Evolutionary conservation across 2,888 invertebrate species (phyloP), one percentile per base, ranked within the genome.

Genomic region (Xiphydria camelus): DNA sequence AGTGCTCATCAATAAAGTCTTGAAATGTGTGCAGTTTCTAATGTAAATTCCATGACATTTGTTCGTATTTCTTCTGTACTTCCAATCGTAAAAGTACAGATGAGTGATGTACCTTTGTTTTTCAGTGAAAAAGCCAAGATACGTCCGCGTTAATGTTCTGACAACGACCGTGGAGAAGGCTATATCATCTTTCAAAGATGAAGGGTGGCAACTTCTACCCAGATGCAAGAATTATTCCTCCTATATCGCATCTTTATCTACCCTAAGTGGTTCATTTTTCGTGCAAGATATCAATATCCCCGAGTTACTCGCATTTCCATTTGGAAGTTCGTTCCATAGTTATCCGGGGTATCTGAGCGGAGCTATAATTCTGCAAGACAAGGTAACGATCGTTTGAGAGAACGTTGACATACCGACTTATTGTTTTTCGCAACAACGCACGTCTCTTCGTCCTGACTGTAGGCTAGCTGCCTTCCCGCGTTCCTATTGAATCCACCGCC

Each of bases 391-490:
- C n/a, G n/a, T n/a, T n/a, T n/a, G n/a, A n/a, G n/a, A n/a, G n/a
- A n/a, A n/a, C n/a, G n/a, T n/a, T n/a, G n/a, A n/a, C n/a, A n/a
- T n/a, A n/a, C n/a, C n/a, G n/a, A n/a, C n/a, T n/a, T n/a, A n/a
- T n/a, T n/a, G n/a, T n/a, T n/a, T n/a, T n/a, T n/a, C n/a, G n/a
- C n/a, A n/a, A n/a, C n/a, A n/a, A n/a, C n/a, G n/a, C n/a, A n/a
- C n/a, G n/a, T n/a, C n/a, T n/a, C n/a, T n/a, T n/a, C n/a, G n/a
- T n/a, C n/a, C n/a, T n/a, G n/a, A 7, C 12, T 34, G 15, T 14
- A 96, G 95, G 94, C 94, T 0, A 97, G 96, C 59, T 92, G 96
- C 68, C 76, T 99, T 57, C 88, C 96, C 0, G 87, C 90, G 0
- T 83, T 87, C 53, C 76, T 94, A 1, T 76, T 99, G 26, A 82